Percentiles rank a stretch among this genome's conserved stretches.
phyloP scores from a whole-genome alignment of 2,113 vertebrate species.

The Muntiacus reevesi region DNA sequence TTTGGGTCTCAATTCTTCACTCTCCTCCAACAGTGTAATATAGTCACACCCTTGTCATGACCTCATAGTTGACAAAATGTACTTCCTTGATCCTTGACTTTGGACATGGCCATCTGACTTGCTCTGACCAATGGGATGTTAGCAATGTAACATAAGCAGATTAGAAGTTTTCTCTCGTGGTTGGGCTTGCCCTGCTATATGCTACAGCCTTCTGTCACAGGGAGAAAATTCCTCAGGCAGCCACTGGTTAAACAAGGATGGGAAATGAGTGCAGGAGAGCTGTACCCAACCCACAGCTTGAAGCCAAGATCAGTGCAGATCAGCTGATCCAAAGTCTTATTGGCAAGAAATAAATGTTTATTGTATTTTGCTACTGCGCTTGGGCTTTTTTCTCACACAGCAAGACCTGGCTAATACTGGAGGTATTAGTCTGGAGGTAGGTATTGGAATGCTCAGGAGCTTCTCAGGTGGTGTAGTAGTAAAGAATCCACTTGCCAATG shows the following conservation, averaged over 20 bases:
- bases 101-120: not conserved
- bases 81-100: not conserved
- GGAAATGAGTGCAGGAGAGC: not conserved
- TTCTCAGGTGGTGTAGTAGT: not conserved
- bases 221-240: not conserved
- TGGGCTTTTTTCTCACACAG: not conserved
- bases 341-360: not conserved
- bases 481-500: not conserved
- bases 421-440: not conserved
- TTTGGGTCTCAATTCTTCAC: not conserved
- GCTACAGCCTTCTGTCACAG: not conserved
- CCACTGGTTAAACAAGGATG: not conserved
- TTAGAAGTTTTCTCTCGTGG: not conserved
- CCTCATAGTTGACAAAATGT: not conserved
- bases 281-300: not conserved
- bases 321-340: not conserved
- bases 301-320: not conserved
- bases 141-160: not conserved
- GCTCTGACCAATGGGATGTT: not conserved
- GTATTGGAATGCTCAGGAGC: not conserved
- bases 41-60: not conserved
- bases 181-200: not conserved
- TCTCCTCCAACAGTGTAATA: not conserved
- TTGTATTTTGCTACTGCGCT: not conserved
- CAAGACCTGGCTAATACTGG: not conserved